Percentiles rank a stretch among this genome's conserved stretches.
Evolutionary conservation across 2,797 vertebrate species (phyloP).

Genomic region (Pipistrellus pipistrellus): DNA sequence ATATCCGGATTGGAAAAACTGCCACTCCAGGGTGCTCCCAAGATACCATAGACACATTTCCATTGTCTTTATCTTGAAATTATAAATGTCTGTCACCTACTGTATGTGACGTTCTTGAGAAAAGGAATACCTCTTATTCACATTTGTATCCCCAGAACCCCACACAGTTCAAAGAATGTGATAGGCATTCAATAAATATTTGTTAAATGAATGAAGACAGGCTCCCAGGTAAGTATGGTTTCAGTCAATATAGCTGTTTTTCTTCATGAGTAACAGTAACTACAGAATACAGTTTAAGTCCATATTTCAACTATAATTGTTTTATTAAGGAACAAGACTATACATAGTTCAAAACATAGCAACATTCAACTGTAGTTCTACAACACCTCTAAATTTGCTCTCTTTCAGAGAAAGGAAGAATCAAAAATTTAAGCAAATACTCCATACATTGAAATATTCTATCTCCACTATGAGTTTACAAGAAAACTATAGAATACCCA

Average conservation of each 20-base stretch:
- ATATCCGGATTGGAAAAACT: neutral
- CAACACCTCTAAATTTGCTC: neutral
- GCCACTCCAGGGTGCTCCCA: neutral
- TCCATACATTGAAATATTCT: neutral
- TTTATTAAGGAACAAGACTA: constrained; percentile 19
- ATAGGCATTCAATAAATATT: neutral
- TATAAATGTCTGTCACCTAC: neutral
- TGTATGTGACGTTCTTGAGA: neutral
- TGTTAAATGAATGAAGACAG: neutral
- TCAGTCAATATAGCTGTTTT: neutral
- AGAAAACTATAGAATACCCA: neutral
- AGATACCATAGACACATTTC: neutral
- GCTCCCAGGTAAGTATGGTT: neutral
- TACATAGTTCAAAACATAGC: neutral
- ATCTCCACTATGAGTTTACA: neutral
- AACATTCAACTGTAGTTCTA: neutral
- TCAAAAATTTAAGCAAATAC: neutral
- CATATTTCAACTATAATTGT: neutral
- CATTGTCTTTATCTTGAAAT: neutral
- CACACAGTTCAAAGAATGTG: neutral
- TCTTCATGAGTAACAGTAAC: neutral
- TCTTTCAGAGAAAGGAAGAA: neutral
- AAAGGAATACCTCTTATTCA: neutral
- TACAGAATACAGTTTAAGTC: neutral
- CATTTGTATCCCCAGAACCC: neutral